Evolutionary conservation across 2,888 invertebrate genomes (phyloP), one percentile per base, ranked within the genome.

Genomic region (Branchipolynoe longqiensis): DNA sequence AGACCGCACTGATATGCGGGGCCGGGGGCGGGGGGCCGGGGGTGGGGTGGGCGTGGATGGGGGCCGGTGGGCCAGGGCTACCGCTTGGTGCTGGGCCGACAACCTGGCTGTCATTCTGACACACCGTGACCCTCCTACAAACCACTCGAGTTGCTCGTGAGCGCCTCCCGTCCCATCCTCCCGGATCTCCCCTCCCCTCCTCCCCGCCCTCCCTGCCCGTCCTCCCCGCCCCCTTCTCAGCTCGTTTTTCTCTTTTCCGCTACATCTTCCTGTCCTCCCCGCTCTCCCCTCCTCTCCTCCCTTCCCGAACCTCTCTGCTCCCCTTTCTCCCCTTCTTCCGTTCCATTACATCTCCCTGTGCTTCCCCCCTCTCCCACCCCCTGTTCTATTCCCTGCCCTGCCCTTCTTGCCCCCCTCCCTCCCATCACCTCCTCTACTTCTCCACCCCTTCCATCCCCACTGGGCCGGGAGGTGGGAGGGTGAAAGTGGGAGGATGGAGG

Each of bases 361-460:
- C 25, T 62, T 31, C 14, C 28, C 62, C 31, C 62, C 62, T 62
- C 62, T 31, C 56, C 1, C 31, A 31, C 25, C 62, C 62, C 62
- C 12, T 6, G 25, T 25, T 14, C 62, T 31, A 14, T 31, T n/a
- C 62, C 28, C 62, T 28, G 28, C 14, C 28, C 62, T 12, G 31
- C 62, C 62, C 25, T 62, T 62, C 62, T 31, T 31, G 31, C 62
- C 62, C 62, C 25, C 62, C 31, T 62, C 62, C 31, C 62, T n/a
- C n/a, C n/a, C n/a, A n/a, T n/a, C n/a, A n/a, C n/a, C n/a, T n/a
- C n/a, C n/a, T n/a, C n/a, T n/a, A n/a, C n/a, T n/a, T n/a, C n/a
- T n/a, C n/a, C n/a, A n/a, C n/a, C n/a, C n/a, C n/a, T n/a, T n/a
- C n/a, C n/a, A n/a, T n/a, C n/a, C n/a, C n/a, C n/a, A n/a, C n/a